phyloP scores from a whole-genome alignment of 2,113 vertebrate species.

The Prionailurus bengalensis region DNA sequence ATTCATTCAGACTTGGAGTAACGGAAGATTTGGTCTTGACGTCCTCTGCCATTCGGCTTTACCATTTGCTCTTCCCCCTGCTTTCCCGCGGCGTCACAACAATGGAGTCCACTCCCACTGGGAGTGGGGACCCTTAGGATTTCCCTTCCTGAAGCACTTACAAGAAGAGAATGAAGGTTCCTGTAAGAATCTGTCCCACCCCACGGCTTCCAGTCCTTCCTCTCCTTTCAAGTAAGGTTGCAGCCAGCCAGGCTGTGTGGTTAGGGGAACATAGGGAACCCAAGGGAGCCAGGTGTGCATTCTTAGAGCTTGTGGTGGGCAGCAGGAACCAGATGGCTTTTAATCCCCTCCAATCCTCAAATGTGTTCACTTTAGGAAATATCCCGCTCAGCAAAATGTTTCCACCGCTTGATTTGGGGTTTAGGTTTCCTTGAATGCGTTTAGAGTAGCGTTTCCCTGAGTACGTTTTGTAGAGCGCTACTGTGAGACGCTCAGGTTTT shows the following conservation, averaged over 20 bases:
- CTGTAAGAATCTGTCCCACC: neutral
- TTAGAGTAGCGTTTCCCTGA: neutral
- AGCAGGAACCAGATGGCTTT: neutral
- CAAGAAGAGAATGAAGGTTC: neutral
- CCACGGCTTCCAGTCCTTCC: neutral
- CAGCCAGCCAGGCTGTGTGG: neutral
- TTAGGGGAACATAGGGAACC: no score
- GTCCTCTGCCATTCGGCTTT: no score
- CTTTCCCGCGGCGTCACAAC: neutral
- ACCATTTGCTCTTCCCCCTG: neutral
- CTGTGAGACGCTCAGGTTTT: neutral
- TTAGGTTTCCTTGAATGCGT: neutral
- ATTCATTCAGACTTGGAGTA: neutral
- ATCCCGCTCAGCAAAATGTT: neutral
- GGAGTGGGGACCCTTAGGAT: neutral
- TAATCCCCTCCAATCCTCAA: neutral
- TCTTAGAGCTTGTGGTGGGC: neutral
- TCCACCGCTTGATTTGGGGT: neutral
- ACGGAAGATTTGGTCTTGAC: neutral
- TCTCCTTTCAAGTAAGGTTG: neutral
- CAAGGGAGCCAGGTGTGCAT: neutral
- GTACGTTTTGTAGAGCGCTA: neutral
- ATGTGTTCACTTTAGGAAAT: neutral
- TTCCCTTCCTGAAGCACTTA: neutral
- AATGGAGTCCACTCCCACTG: neutral